phyloP scores from a whole-genome alignment of 2,113 vertebrate species.

The Python bivittatus region DNA sequence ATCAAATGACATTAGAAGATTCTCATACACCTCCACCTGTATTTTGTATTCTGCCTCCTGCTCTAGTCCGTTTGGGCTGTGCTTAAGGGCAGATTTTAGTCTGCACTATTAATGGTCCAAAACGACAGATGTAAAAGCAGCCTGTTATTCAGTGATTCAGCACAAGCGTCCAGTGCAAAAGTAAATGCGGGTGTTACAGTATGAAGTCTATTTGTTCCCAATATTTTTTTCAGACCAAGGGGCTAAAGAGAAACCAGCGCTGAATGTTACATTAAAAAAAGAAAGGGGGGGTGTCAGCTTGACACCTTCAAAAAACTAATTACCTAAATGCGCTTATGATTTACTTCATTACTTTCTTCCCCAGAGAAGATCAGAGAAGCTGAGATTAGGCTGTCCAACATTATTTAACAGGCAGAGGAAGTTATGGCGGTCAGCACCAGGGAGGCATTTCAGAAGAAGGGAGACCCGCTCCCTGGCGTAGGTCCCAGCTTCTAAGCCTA shows the following conservation, averaged over 20 bases:
- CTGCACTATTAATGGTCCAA: neutral
- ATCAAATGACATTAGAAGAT: neutral
- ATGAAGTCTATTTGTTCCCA: neutral
- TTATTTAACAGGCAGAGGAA: neutral
- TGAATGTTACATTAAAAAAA: neutral
- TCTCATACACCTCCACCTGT: neutral
- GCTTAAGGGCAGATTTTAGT: slow-evolving; percentile 11
- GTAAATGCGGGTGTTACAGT: neutral
- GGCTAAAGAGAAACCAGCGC: neutral
- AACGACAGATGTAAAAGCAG: neutral
- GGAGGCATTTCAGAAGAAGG: no score
- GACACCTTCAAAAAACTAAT: neutral
- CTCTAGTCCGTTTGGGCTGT: neutral
- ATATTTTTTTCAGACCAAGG: neutral
- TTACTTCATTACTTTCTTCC: neutral
- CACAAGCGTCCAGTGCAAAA: neutral
- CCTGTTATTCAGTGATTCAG: neutral
- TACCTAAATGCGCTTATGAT: neutral
- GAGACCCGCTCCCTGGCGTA: no score
- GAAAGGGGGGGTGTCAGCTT: neutral
- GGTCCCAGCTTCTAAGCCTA: no score
- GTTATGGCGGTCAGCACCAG: no score
- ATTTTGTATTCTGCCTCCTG: neutral
- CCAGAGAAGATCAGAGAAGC: neutral
- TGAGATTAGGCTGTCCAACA: neutral